Conservation (phyloP, 2,888 invertebrate genomes). For the Orthosia gracilis region DNA sequence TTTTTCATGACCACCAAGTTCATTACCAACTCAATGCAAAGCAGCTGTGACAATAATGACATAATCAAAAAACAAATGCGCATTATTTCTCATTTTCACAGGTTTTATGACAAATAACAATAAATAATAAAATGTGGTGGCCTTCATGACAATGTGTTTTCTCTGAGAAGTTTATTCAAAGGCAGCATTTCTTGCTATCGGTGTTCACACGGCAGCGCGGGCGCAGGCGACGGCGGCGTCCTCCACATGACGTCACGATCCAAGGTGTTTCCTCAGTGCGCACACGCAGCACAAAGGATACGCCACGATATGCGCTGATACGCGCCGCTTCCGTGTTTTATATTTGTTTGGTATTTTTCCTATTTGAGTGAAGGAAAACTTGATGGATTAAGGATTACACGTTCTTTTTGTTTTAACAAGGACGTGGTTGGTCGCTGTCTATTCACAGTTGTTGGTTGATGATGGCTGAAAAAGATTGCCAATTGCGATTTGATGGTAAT, state of each 20-base stretch:
- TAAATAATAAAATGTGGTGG: constrained; percentile 45
- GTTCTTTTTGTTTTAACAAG: constrained; percentile 23
- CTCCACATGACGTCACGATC: constrained; percentile 61
- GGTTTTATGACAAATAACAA: constrained; percentile 40
- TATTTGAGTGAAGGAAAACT: constrained; percentile 65
- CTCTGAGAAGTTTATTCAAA: constrained; percentile 61
- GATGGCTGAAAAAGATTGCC: neutral
- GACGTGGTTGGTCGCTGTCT: constrained; percentile 10
- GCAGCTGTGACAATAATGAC: constrained; percentile 15
- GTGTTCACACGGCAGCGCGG: constrained; percentile 50
- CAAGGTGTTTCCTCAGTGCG: constrained; percentile 76
- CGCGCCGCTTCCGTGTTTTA: constrained; percentile 71
- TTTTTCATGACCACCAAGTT: constrained; percentile 48
- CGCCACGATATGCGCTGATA: constrained; percentile 71
- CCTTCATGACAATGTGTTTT: constrained; percentile 53
- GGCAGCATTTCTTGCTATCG: constrained; percentile 60
- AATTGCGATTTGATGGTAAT: neutral
- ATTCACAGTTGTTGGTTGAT: neutral
- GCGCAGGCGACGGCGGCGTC: constrained; percentile 37
- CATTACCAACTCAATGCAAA: constrained; percentile 47
- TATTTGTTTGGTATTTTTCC: constrained; percentile 69
- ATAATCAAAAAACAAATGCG: constrained; percentile 47
- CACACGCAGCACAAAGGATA: constrained; percentile 74
- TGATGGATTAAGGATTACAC: constrained; percentile 30
- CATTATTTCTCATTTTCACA: constrained; percentile 49